phyloP scores from a whole-genome alignment of 30 jellyfish, hydroid and myxozoan genomes.

The Catostylus mosaicus region DNA sequence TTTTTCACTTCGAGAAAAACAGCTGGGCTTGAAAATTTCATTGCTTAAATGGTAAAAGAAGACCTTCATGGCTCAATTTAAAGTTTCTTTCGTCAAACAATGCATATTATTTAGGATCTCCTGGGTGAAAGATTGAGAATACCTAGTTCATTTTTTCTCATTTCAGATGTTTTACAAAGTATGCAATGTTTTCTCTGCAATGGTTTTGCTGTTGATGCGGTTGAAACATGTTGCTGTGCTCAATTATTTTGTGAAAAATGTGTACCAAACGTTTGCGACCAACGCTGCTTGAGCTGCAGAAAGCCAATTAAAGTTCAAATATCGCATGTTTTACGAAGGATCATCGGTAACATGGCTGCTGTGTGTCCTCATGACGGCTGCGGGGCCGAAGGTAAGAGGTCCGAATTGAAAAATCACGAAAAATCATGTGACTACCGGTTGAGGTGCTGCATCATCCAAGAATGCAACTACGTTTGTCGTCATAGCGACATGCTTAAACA shows the following conservation, averaged over 20 bases:
- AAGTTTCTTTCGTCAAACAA: not conserved
- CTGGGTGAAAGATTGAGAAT: too few relatives aligned
- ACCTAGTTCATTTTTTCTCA: not conserved
- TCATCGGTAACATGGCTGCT: not conserved
- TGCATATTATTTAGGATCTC: not conserved
- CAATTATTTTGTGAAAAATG: constrained; percentile 1
- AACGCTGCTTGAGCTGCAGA: not conserved
- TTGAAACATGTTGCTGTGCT: constrained; percentile 8
- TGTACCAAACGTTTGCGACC: not conserved
- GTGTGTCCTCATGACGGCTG: constrained; percentile 9
- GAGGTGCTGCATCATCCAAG: not conserved
- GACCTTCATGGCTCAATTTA: not conserved
- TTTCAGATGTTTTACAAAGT: not conserved
- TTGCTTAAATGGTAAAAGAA: not conserved
- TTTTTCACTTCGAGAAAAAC: too few relatives aligned
- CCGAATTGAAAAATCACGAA: not conserved
- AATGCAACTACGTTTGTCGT: not conserved
- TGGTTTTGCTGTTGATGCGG: constrained; percentile 6
- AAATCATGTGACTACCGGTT: not conserved
- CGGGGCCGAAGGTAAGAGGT: not conserved
- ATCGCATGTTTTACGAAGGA: not conserved
- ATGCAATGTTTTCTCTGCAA: not conserved
- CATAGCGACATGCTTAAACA: not conserved
- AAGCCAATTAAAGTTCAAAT: not conserved
- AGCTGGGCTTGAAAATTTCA: not conserved